These are phyloP conservation scores for Phoebastria nigripes DNA, from an alignment of 2,797 vertebrate species.

Conservation along the genomic window DNA sequence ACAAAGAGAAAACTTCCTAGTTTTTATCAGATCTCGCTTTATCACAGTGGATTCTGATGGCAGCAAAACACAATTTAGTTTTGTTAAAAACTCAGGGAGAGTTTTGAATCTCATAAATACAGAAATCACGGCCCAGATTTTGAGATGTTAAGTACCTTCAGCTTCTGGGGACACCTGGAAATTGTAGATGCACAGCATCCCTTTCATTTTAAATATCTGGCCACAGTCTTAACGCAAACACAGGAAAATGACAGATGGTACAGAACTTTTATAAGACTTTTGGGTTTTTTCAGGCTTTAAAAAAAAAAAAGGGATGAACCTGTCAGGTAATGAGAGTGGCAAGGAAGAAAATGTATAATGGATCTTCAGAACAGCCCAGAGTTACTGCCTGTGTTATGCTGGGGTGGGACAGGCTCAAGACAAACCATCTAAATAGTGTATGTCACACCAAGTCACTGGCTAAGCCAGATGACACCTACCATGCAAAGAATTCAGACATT, in stretches of 20 bases:
- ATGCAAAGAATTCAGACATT: neutral
- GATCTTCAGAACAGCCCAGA: neutral
- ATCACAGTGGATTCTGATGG: constrained; percentile 45
- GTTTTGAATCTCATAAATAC: constrained; percentile 39
- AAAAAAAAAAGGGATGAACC: neutral
- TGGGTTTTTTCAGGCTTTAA: neutral
- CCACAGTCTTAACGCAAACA: neutral
- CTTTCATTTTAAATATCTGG: neutral
- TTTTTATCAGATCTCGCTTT: constrained; percentile 60
- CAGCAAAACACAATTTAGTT: constrained; percentile 55
- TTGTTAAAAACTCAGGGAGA: constrained; percentile 51
- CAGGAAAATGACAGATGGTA: neutral
- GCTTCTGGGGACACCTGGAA: neutral
- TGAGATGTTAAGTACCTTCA: neutral
- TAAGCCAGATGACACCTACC: neutral
- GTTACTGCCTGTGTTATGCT: neutral
- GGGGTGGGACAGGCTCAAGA: neutral
- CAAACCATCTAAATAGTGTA: neutral
- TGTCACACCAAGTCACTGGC: neutral
- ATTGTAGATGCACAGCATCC: neutral
- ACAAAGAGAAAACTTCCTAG: constrained; percentile 65
- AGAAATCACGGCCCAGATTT: neutral
- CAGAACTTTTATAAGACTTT: neutral
- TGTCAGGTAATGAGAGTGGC: neutral
- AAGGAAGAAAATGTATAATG: neutral